Base-by-base conservation (phyloP, 2,113 vertebrate species). In the Numenius arquata region DNA sequence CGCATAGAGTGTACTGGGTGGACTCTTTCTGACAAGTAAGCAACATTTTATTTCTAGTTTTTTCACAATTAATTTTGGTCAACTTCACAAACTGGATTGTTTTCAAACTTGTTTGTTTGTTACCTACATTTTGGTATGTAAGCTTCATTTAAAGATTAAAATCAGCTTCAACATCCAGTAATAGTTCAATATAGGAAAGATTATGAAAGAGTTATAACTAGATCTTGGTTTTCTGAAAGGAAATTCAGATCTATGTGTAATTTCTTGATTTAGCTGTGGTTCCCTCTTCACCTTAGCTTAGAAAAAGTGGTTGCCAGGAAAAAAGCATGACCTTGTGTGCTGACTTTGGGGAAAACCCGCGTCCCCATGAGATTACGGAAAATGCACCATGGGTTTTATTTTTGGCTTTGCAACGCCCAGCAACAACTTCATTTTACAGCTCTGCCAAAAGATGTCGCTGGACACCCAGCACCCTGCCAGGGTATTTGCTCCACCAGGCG, bases 401-500 rank as follows among this genome's bases (percentile, higher is more conserved):
- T 43, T 30, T 23, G n/a, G n/a, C 32, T 26, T 43, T 4, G 0
- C 3, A 21, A 18, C 1, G 2, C 45, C 68, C 56, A 52, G 32
- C 40, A 84, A 6, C 11, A 59, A 11, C 45, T 90, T 90, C 73
- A 83, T 55, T 76, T 85, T 82, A 27, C 48, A 48, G 43, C 65
- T 85, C 66, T 45, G 22, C 93, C 93, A 93, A 88, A 94, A 88
- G 65, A 61, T 88, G 87, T 90, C 79, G 23, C 70, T 15, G 75
- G 45, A 47, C 61, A 36, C 15, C 87, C 75, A 90, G 61, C 29
- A 38, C 83, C 61, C 40, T 81, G 70, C 41, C 70, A 80, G 78
- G 72, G 77, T 23, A 56, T 80, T 68, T 62, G 43, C 55, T 63
- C 5, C 0, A 17, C 27, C 0, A 53, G 67, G 74, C 3, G 1